Conservation (phyloP, 2,797 vertebrate genomes). For the Masticophis lateralis region DNA sequence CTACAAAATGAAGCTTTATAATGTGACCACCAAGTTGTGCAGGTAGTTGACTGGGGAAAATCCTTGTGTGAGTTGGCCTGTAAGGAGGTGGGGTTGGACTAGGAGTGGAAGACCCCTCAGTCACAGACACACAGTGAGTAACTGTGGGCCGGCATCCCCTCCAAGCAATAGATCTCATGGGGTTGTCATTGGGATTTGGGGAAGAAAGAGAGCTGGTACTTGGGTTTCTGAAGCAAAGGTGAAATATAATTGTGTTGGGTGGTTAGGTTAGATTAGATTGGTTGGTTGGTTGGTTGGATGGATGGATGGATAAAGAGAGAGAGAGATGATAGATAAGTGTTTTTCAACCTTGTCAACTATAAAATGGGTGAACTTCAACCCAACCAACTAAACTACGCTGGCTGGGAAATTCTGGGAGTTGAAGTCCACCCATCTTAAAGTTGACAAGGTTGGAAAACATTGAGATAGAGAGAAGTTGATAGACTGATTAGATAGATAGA, state of each 20-base stretch:
- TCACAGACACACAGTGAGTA: not conserved
- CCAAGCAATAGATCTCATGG: not conserved
- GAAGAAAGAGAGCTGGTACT: not conserved
- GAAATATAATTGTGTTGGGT: not conserved
- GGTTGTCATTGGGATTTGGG: not conserved
- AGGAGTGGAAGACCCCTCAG: not conserved
- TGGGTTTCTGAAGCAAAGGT: not conserved
- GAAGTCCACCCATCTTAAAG: too few species aligned
- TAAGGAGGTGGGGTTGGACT: not conserved
- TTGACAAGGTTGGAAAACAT: too few species aligned
- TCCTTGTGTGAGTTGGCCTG: not conserved
- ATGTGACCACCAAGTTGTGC: constrained; percentile 88
- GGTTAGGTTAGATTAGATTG: too few species aligned
- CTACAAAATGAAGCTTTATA: constrained; percentile 92
- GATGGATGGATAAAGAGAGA: too few species aligned
- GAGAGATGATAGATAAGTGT: too few species aligned
- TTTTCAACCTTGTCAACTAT: too few species aligned
- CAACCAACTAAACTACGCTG: too few species aligned
- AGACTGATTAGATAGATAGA: too few species aligned
- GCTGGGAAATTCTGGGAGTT: too few species aligned
- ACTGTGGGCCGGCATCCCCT: not conserved
- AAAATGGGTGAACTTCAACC: too few species aligned
- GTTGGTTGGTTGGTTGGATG: too few species aligned
- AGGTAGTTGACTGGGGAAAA: constrained; percentile 71
- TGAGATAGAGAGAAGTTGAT: too few species aligned